phyloP scores from a whole-genome alignment of 2,888 invertebrate genomes.

The Caenorhabditis sp. region DNA sequence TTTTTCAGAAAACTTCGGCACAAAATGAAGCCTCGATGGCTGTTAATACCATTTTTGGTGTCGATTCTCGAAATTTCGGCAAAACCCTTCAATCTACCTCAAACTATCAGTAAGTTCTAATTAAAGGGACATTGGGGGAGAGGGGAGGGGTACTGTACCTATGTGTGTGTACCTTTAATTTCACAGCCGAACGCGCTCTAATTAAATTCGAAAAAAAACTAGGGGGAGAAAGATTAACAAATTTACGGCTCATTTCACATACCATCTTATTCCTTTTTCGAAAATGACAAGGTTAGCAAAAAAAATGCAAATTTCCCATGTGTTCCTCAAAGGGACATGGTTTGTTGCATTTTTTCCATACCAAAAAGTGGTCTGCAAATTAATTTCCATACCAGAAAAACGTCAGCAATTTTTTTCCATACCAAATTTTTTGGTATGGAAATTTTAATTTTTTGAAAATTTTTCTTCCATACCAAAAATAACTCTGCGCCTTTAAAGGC shows the following conservation, averaged over 20 bases:
- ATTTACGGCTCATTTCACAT: neutral
- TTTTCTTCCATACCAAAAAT: too few relatives aligned
- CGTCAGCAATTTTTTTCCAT: too few relatives aligned
- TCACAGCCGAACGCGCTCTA: neutral
- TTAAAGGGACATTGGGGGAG: too few relatives aligned
- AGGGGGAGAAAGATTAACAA: neutral
- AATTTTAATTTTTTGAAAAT: too few relatives aligned
- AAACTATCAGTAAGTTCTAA: conserved; percentile 48
- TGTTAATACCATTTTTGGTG: conserved; percentile 27
- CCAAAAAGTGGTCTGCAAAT: too few relatives aligned
- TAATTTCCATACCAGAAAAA: too few relatives aligned
- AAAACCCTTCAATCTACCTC: conserved; percentile 45
- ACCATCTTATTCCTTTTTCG: neutral
- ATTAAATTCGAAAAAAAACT: neutral
- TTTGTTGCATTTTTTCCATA: neutral
- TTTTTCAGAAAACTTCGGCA: conserved; percentile 3
- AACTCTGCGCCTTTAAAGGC: too few relatives aligned
- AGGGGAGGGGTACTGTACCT: too few relatives aligned
- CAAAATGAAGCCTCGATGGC: conserved; percentile 42
- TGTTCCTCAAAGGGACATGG: neutral
- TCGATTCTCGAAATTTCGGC: conserved; percentile 7
- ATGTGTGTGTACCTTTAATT: neutral
- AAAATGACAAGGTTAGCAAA: neutral
- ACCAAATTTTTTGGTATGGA: too few relatives aligned
- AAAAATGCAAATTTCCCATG: neutral